These are phyloP conservation scores for Micromys minutus DNA, from an alignment of 2,113 vertebrate species.

Conservation along the genomic window DNA sequence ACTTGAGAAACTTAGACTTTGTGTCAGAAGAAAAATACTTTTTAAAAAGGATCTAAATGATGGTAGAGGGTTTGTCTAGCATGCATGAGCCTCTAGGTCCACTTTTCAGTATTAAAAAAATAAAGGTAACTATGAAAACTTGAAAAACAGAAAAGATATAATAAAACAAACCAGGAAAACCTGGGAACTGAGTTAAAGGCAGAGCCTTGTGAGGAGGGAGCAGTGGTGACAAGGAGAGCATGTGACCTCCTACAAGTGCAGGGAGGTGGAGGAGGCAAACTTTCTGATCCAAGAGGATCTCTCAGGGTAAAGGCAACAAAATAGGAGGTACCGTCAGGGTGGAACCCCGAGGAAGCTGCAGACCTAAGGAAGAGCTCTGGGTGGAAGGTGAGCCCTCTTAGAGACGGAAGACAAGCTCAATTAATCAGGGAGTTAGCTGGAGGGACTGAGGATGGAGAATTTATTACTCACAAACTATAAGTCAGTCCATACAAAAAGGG, in stretches of 20 bases:
- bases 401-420: background rate
- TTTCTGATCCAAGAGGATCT: background rate
- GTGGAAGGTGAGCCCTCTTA: background rate
- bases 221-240: background rate
- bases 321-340: background rate
- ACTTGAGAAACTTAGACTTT: no score
- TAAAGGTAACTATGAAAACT: background rate
- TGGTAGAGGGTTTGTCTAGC: background rate
- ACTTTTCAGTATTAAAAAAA: background rate
- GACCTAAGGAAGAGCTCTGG: background rate
- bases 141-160: conserved; percentile 37
- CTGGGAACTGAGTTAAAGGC: background rate
- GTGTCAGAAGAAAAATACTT: no score
- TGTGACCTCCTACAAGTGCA: background rate
- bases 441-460: background rate
- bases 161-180: background rate
- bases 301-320: background rate
- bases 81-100: background rate
- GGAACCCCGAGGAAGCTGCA: background rate
- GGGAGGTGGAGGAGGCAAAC: background rate
- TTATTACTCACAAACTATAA: background rate
- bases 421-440: background rate
- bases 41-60: background rate
- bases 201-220: background rate
- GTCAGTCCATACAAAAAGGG: background rate